Evolutionary conservation across 1,140 invertebrate species (phyloP), one percentile per base, ranked within the genome.

Genomic region (Ips nitidus): DNA sequence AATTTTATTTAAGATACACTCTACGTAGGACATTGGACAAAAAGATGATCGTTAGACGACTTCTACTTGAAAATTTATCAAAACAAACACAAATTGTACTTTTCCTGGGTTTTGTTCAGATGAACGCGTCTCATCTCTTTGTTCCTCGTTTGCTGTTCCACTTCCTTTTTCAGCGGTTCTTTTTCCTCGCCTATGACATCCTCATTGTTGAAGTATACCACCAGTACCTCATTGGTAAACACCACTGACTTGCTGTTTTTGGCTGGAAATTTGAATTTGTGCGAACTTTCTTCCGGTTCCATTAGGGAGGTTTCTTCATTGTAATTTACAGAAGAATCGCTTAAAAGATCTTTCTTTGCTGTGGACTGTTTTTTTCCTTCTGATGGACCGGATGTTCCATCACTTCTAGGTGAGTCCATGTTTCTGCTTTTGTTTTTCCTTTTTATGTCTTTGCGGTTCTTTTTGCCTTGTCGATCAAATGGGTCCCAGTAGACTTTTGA

Each of bases 81-180:
- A 69, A 71, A 76, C 22, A 75, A 61, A 64, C 73, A 76, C 66
- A 76, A 64, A 52, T 76, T 76, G 63, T 75, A 71, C 57, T 74
- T 75, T 65, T 73, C 71, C 41, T 74, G 71, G 5, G 70, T 74
- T 47, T 69, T 73, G 41, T 70, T 62, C 43, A 76, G 47, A 60
- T 78, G 75, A 41, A 74, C 73, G 36, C 76, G 74, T 47, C 78
- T 67, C 77, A 79, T 77, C 63, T 78, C 77, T 64, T 79, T 78
- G 58, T 79, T 79, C 47, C 78, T 66, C 36, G 73, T 71, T 63
- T 78, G 76, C 55, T 79, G 78, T 42, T 79, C 78, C 3, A 75
- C 62, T 59, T 78, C 78, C 45, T 78, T 77, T 52, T 79, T 79
- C 7, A 79, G 56, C 7, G 78, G 78, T 68, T 79, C 77, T 52